These are phyloP conservation scores for Andrena chrysosceles DNA, from an alignment of 2,888 invertebrate genomes.

Conservation along the genomic window DNA sequence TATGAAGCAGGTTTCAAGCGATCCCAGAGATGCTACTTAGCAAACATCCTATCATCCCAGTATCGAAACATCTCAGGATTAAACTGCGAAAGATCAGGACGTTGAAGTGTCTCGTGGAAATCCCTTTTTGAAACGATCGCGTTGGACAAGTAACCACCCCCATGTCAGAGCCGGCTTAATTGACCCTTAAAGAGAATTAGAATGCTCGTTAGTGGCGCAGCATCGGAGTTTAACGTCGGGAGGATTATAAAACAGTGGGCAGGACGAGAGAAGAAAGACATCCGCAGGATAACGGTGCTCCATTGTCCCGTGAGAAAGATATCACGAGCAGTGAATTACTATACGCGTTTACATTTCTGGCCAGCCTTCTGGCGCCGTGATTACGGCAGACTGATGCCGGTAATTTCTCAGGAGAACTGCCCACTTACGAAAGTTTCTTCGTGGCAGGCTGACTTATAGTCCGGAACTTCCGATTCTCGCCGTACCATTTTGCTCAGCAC, in stretches of 20 bases:
- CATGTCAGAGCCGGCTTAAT: constrained; percentile 13
- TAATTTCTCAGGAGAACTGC: constrained; percentile 77
- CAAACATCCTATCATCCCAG: too few species aligned
- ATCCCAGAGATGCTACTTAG: too few species aligned
- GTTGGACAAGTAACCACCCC: too few species aligned
- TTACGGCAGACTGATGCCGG: constrained; percentile 78
- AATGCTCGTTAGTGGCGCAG: constrained; percentile 4
- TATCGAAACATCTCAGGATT: too few species aligned
- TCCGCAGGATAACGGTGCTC: constrained; percentile 45
- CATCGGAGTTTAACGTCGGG: constrained; percentile 9
- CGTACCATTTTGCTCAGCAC: constrained; percentile 19
- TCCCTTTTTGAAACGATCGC: too few species aligned
- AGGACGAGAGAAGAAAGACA: constrained; percentile 16
- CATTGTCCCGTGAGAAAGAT: constrained; percentile 53
- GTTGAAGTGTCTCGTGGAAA: too few species aligned
- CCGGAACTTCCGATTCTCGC: constrained; percentile 63
- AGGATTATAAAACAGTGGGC: constrained; percentile 52
- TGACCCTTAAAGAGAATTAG: not conserved
- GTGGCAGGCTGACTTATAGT: constrained; percentile 63
- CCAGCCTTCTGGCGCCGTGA: constrained; percentile 67
- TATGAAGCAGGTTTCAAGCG: too few species aligned
- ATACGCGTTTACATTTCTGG: constrained; percentile 70
- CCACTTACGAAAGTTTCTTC: constrained; percentile 73
- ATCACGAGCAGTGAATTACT: constrained; percentile 64
- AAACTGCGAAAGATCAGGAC: too few species aligned